Conservation (phyloP, 2,113 vertebrate genomes). For the Parotia lawesii region DNA sequence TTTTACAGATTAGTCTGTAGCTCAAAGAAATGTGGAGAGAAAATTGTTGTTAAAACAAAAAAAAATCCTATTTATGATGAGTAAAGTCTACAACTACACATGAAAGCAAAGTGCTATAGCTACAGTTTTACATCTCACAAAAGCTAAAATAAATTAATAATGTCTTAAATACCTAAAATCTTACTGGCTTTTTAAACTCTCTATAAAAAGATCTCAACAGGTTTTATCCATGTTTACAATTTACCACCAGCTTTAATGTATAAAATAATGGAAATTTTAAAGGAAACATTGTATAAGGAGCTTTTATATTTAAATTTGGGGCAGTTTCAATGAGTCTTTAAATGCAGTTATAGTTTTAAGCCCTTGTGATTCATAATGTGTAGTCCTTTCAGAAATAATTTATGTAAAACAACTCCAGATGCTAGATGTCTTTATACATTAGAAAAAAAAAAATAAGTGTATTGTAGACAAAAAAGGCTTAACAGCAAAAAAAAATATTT, state of each 20-base stretch:
- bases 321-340: background rate
- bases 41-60: slow-evolving; percentile 18
- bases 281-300: background rate
- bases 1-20: slow-evolving; percentile 36
- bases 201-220: background rate
- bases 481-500: background rate
- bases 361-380: background rate
- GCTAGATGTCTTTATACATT: background rate
- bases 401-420: background rate
- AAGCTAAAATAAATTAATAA: slow-evolving; percentile 21
- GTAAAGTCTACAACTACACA: background rate
- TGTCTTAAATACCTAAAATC: background rate
- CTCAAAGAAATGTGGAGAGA: slow-evolving; percentile 1
- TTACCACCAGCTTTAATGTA: background rate
- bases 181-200: slow-evolving; percentile 30
- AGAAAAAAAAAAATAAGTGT: background rate
- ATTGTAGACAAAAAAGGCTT: background rate
- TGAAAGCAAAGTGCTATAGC: background rate
- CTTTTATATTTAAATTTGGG: background rate
- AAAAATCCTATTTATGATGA: background rate
- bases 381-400: background rate
- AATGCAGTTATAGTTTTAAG: slow-evolving; percentile 3
- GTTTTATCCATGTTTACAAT: slow-evolving; percentile 35
- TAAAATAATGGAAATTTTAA: background rate
- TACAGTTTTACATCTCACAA: background rate